phyloP scores from a whole-genome alignment of 64 coral and sea anemone species.

The Montipora capricornis region DNA sequence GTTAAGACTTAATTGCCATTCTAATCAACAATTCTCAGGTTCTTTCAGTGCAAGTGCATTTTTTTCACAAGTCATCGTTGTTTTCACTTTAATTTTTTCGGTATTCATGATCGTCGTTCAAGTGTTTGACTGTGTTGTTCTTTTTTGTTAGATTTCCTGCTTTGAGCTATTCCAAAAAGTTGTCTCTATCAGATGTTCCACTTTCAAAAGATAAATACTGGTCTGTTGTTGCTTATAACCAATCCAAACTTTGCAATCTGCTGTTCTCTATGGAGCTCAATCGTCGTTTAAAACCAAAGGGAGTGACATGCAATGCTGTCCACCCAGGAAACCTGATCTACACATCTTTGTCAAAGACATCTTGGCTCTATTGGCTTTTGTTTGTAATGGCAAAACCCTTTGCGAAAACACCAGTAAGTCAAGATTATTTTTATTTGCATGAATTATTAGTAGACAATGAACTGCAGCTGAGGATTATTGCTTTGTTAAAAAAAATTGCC shows the following conservation, averaged over 20 bases:
- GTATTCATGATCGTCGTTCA: too few relatives aligned
- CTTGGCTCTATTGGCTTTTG: slow-evolving; percentile 92
- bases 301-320: slow-evolving; percentile 91
- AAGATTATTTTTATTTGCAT: background rate
- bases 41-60: too few relatives aligned
- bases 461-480: too few relatives aligned
- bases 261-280: slow-evolving; percentile 97
- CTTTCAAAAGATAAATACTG: slow-evolving; percentile 82
- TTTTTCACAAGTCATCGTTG: too few relatives aligned
- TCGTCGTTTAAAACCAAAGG: slow-evolving; percentile 70
- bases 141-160: slow-evolving; percentile 78
- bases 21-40: too few relatives aligned
- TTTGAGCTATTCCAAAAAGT: slow-evolving; percentile 80
- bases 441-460: background rate
- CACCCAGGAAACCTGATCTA: slow-evolving; percentile 97
- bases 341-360: slow-evolving; percentile 75
- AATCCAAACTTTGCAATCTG: slow-evolving; percentile 95
- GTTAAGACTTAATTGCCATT: too few relatives aligned
- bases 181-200: slow-evolving; percentile 69
- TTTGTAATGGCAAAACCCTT: slow-evolving; percentile 86
- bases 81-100: too few relatives aligned
- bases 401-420: slow-evolving; percentile 88
- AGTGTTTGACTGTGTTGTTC: too few relatives aligned
- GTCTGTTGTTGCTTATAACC: slow-evolving; percentile 96
- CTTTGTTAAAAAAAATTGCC: too few relatives aligned